Percentiles rank a stretch among this genome's conserved stretches.
Conservation (phyloP, 2,888 invertebrate genomes). For the Eupeodes latifasciatus region DNA sequence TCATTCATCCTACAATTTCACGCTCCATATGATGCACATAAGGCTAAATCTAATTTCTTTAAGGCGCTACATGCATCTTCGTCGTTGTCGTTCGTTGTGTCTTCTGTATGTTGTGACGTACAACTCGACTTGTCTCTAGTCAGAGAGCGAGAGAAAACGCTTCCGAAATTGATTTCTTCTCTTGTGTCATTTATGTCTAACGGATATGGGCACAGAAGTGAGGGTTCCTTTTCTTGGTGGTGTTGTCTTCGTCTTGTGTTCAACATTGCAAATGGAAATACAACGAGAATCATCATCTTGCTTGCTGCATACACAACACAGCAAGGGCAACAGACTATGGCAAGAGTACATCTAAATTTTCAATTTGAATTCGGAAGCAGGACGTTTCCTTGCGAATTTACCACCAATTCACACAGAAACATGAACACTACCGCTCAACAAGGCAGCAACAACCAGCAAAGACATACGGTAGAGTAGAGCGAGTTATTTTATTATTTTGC, state of each 20-base stretch:
- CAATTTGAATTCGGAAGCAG: conserved; percentile 76
- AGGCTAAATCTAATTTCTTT: conserved; percentile 72
- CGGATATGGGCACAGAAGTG: conserved; percentile 43
- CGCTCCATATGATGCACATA: conserved; percentile 71
- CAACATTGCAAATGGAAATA: conserved; percentile 59
- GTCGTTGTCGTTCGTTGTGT: conserved; percentile 24
- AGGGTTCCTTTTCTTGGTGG: conserved; percentile 21
- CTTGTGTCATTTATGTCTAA: conserved; percentile 69
- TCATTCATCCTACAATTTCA: conserved; percentile 70
- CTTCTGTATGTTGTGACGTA: not conserved
- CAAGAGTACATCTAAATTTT: conserved; percentile 71
- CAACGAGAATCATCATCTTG: conserved; percentile 73
- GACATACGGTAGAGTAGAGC: conserved; percentile 34
- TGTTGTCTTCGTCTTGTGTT: conserved; percentile 43
- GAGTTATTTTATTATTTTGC: conserved; percentile 33
- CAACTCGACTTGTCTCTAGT: conserved; percentile 3
- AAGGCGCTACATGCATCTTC: conserved; percentile 69
- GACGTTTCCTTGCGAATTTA: conserved; percentile 66
- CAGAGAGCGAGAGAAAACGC: conserved; percentile 24
- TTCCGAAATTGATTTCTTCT: conserved; percentile 74
- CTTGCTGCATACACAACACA: not conserved
- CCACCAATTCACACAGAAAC: conserved; percentile 30
- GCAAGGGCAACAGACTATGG: not conserved
- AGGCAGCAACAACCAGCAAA: conserved; percentile 19
- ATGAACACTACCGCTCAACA: not conserved